Evolutionary conservation across 2,113 vertebrate genomes (phyloP).

Genomic region (Silurus meridionalis): DNA sequence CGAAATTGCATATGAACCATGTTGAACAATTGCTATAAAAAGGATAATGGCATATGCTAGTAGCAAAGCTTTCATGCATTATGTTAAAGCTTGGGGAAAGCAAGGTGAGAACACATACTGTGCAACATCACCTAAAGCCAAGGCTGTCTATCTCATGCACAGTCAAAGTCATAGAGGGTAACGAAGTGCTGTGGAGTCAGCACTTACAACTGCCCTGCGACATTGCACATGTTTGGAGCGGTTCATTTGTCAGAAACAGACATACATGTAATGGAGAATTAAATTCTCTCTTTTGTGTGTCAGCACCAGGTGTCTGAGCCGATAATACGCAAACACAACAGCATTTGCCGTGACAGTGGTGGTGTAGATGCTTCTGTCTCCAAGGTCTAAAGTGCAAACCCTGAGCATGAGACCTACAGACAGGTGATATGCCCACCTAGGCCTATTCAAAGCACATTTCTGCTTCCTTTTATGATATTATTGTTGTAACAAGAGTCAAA

Average conservation of each 20-base stretch:
- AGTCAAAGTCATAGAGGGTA: constrained; percentile 25
- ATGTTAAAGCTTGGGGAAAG: constrained; percentile 22
- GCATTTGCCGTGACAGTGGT: constrained; percentile 1
- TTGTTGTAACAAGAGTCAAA: neutral
- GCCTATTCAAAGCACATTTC: no score
- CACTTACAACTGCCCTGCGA: constrained; percentile 9
- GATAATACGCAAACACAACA: neutral
- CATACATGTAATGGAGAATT: constrained; percentile 12
- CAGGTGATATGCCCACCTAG: neutral
- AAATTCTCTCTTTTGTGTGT: constrained; percentile 12
- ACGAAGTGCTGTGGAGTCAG: constrained; percentile 11
- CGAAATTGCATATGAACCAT: neutral
- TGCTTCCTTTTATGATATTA: neutral
- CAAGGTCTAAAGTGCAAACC: constrained; percentile 6
- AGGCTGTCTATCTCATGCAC: constrained; percentile 29
- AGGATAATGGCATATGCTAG: neutral
- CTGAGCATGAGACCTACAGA: constrained; percentile 11
- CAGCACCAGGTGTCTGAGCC: constrained; percentile 1
- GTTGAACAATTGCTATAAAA: constrained; percentile 4
- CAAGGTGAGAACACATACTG: constrained; percentile 22
- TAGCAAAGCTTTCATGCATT: constrained; percentile 30
- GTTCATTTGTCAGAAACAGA: constrained; percentile 33
- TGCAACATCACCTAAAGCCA: constrained; percentile 30
- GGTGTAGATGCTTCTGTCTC: constrained; percentile 2
- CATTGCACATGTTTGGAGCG: constrained; percentile 14